These are phyloP conservation scores for Amphiduros pacificus DNA, from an alignment of 2,888 invertebrate genomes.

Conservation along the genomic window DNA sequence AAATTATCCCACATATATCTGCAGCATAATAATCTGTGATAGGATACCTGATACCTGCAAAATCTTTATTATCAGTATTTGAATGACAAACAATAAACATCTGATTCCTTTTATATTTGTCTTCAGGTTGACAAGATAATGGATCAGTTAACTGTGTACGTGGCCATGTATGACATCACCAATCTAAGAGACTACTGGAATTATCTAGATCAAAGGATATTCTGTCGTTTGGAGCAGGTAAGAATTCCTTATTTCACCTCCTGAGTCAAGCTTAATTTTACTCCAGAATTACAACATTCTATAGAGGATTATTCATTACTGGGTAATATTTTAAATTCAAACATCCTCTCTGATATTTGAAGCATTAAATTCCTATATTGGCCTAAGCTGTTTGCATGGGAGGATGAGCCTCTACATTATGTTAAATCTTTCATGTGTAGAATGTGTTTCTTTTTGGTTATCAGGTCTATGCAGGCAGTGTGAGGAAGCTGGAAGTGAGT, in stretches of 20 bases:
- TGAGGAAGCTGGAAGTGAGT: slow-evolving; percentile 50
- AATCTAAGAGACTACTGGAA: slow-evolving; percentile 85
- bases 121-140: slow-evolving; percentile 62
- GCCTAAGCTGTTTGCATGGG: no score
- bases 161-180: slow-evolving; percentile 77
- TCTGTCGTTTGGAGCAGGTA: slow-evolving; percentile 83
- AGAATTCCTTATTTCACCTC: no score
- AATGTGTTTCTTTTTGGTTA: slow-evolving; percentile 19
- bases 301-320: no score
- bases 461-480: slow-evolving; percentile 70
- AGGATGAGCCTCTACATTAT: no score
- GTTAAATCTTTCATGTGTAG: no score
- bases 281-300: no score
- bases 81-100: background rate
- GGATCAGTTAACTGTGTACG: slow-evolving; percentile 78
- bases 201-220: slow-evolving; percentile 84
- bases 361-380: no score
- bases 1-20: no score
- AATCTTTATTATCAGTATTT: background rate
- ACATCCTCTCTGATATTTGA: no score
- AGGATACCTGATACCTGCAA: no score
- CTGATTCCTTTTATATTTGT: slow-evolving; percentile 46
- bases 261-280: background rate
- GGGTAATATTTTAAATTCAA: no score
- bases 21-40: no score